These are phyloP conservation scores for Cheilinus undulatus DNA, from an alignment of 2,113 vertebrate species.

Conservation along the genomic window DNA sequence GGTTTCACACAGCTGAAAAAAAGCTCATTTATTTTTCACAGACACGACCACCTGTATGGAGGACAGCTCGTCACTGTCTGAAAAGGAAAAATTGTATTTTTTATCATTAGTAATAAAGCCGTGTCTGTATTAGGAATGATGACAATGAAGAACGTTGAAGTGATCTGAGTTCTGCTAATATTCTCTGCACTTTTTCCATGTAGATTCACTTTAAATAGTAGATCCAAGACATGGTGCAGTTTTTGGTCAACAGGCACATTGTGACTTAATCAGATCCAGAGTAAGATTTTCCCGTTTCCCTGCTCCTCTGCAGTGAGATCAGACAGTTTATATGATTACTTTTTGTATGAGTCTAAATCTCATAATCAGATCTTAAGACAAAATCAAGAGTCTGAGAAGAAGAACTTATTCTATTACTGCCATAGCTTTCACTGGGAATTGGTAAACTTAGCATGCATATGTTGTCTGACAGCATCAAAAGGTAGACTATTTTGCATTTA, in stretches of 20 bases:
- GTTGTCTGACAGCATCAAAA: neutral
- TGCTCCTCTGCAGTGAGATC: slow-evolving; percentile 32
- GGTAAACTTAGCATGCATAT: neutral
- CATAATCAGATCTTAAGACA: slow-evolving; percentile 15
- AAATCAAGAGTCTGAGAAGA: slow-evolving; percentile 11
- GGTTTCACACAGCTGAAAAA: slow-evolving; percentile 11
- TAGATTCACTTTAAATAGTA: slow-evolving; percentile 31
- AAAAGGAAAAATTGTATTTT: too few species aligned
- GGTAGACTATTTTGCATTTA: neutral
- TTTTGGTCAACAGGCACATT: slow-evolving; percentile 12
- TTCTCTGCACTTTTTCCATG: slow-evolving; percentile 28
- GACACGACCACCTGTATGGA: slow-evolving; percentile 23
- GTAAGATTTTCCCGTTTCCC: slow-evolving; percentile 8
- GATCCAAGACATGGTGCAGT: slow-evolving; percentile 38
- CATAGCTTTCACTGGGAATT: too few species aligned
- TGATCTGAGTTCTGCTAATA: too few species aligned
- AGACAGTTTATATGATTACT: slow-evolving; percentile 32
- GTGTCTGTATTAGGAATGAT: slow-evolving; percentile 8
- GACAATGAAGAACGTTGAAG: too few species aligned
- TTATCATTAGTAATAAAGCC: slow-evolving; percentile 1
- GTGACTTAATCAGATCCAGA: slow-evolving; percentile 18
- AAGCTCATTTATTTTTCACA: slow-evolving; percentile 7
- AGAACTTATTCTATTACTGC: too few species aligned
- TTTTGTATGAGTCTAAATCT: slow-evolving; percentile 10
- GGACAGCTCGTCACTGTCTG: slow-evolving; percentile 7